phyloP scores from a whole-genome alignment of 2,888 invertebrate species.

The Melangyna quadrimaculata region DNA sequence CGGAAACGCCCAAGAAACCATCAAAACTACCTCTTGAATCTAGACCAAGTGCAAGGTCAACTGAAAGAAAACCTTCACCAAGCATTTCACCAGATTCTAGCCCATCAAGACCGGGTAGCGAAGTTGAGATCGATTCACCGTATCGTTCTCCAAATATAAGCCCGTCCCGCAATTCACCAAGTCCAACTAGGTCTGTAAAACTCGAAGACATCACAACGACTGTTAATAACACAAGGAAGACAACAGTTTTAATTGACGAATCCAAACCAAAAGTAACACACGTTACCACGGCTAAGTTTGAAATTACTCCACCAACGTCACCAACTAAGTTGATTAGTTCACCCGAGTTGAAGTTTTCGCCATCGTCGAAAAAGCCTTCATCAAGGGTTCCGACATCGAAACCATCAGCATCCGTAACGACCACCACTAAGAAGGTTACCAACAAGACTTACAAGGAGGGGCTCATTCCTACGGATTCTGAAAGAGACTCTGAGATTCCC shows the following conservation, averaged over 20 bases:
- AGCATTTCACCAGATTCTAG: constrained; percentile 76
- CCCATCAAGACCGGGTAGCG: constrained; percentile 74
- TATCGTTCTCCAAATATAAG: constrained; percentile 66
- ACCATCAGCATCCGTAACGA: constrained; percentile 4
- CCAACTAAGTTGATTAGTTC: constrained; percentile 65
- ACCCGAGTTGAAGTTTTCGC: constrained; percentile 40
- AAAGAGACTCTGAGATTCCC: constrained; percentile 57
- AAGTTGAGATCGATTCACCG: constrained; percentile 37
- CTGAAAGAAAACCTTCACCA: constrained; percentile 73
- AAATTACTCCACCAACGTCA: constrained; percentile 67
- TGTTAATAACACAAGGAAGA: constrained; percentile 31
- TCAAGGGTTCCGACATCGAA: constrained; percentile 59
- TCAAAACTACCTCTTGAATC: constrained; percentile 68
- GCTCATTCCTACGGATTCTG: constrained; percentile 43
- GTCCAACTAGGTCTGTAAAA: constrained; percentile 57
- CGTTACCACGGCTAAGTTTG: constrained; percentile 72
- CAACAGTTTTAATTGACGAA: constrained; percentile 22
- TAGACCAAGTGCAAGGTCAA: constrained; percentile 34
- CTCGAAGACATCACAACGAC: constrained; percentile 58
- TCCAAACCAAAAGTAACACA: constrained; percentile 62
- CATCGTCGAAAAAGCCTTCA: constrained; percentile 30
- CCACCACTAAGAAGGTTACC: constrained; percentile 40
- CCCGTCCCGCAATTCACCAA: constrained; percentile 61
- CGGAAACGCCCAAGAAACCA: constrained; percentile 40
- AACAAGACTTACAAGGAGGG: constrained; percentile 29